Conservation (phyloP, 2,888 invertebrate genomes). For the Rhagonycha lutea region DNA sequence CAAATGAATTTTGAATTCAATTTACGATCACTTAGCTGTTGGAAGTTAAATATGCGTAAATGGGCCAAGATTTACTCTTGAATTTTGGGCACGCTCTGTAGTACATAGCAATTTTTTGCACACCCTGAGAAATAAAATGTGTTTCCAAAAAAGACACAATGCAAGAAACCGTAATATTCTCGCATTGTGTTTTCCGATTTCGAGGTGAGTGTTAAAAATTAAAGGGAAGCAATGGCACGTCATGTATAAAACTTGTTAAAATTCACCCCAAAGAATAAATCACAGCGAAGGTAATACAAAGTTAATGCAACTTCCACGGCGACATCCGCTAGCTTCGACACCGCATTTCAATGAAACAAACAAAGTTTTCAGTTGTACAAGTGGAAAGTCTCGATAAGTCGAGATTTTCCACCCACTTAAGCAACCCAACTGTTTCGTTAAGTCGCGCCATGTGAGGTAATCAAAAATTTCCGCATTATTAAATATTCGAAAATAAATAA, state of each 20-base stretch:
- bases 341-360: background rate
- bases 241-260: constrained; percentile 1
- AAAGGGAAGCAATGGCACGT: background rate
- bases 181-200: too few relatives aligned
- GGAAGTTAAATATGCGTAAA: background rate
- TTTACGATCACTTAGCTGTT: background rate
- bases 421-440: background rate
- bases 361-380: background rate
- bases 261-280: constrained; percentile 20
- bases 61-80: background rate
- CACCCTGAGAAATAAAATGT: background rate
- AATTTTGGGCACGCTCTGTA: background rate
- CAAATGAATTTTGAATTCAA: constrained; percentile 14
- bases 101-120: background rate
- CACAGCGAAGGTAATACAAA: constrained; percentile 12
- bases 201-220: background rate
- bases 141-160: background rate
- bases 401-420: background rate
- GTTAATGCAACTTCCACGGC: constrained; percentile 13
- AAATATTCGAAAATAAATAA: background rate
- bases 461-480: background rate
- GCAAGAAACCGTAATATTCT: too few relatives aligned
- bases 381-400: background rate
- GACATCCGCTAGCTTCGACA: background rate
- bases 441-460: background rate